phyloP scores from a whole-genome alignment of 2,797 vertebrate genomes.

The Tadarida brasiliensis region DNA sequence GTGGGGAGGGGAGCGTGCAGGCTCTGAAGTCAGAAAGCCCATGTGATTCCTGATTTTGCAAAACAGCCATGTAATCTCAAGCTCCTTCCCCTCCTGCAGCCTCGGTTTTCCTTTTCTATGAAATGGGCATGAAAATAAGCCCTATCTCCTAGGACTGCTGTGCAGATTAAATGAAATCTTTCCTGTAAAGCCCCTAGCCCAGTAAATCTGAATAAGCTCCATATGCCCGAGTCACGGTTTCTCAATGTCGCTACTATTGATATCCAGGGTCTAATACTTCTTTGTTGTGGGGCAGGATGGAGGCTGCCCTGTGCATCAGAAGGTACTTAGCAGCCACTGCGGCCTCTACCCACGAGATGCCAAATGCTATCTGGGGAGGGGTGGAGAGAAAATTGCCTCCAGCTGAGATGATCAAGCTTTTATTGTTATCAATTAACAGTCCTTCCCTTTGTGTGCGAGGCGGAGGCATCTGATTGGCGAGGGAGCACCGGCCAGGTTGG shows the following conservation, averaged over 20 bases:
- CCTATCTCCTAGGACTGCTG: neutral
- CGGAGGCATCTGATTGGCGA: neutral
- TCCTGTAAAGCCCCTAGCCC: neutral
- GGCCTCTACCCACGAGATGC: neutral
- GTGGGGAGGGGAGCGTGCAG: neutral
- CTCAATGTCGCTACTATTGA: neutral
- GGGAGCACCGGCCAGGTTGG: neutral
- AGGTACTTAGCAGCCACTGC: neutral
- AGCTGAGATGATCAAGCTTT: neutral
- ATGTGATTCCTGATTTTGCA: neutral
- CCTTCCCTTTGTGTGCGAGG: neutral
- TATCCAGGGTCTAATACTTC: neutral
- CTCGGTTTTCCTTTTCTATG: conserved; percentile 13
- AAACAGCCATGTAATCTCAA: neutral
- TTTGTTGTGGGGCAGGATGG: neutral
- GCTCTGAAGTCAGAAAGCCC: neutral
- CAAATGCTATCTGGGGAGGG: neutral
- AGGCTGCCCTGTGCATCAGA: neutral
- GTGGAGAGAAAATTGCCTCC: neutral
- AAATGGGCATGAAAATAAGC: neutral
- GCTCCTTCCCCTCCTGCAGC: neutral
- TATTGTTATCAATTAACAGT: neutral
- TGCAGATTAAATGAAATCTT: neutral
- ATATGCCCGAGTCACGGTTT: neutral
- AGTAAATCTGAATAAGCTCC: neutral